Percentiles rank a stretch among this genome's conserved stretches.
Conservation (phyloP, 2,797 vertebrate genomes). For the Orientallactaga sibirica region DNA sequence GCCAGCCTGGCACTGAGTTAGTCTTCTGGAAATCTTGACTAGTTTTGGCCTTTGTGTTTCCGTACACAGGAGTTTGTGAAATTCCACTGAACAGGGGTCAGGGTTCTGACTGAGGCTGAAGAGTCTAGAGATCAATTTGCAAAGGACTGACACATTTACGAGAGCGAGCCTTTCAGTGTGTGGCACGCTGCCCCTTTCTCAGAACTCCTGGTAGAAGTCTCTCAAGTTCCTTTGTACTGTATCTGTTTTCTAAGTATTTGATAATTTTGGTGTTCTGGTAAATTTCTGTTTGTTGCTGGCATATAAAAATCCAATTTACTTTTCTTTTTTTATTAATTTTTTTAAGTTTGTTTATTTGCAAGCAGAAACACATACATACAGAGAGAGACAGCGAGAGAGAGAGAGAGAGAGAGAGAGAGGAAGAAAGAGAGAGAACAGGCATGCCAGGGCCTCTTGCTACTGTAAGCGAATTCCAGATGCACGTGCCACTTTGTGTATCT, state of each 20-base stretch:
- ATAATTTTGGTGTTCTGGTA: background rate
- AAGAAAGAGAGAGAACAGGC: no score
- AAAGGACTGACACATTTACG: background rate
- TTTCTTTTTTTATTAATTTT: background rate
- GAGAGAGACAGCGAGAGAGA: no score
- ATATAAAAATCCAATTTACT: background rate
- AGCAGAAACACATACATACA: no score
- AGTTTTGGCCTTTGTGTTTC: background rate
- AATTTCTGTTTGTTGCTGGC: background rate
- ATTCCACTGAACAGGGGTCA: background rate
- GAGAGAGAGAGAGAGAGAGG: no score
- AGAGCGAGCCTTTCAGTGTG: accelerated
- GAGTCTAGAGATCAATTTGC: background rate
- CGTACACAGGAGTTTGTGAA: background rate
- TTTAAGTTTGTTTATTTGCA: no score
- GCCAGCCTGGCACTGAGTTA: accelerated
- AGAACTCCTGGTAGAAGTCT: background rate
- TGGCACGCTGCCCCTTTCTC: accelerated
- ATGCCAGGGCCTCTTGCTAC: no score
- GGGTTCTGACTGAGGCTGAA: background rate
- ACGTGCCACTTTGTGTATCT: no score
- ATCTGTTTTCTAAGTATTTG: background rate
- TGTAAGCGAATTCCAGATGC: no score
- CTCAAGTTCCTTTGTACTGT: no score
- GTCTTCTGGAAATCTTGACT: background rate